Evolutionary conservation across 1,140 invertebrate species (phyloP), one percentile per base, ranked within the genome.

Genomic region (Rhagoletis pomonella): DNA sequence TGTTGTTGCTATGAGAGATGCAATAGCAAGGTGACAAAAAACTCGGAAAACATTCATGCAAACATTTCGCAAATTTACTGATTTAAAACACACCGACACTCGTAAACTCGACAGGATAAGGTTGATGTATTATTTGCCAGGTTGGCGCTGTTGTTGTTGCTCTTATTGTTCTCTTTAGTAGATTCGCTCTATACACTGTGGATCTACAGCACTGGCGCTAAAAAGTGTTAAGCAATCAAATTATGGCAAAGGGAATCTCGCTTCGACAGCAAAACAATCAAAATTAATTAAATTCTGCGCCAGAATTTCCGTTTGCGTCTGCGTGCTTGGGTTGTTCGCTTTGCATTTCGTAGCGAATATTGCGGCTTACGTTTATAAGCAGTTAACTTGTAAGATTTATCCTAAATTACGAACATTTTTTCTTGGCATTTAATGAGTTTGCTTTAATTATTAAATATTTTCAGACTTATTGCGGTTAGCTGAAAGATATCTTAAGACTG

Each of bases 181-280:
- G 65, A n/a, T 42, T 67, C 42, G 19, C 14, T 42, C 3, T 3
- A 4, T 3, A 42, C n/a, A 42, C n/a, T 39, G 29, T 67, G 29
- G 65, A 42, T 67, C 42, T 67, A 29, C 42, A 39, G 29, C n/a
- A 39, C 19, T 14, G 12, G 65, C n/a, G 65, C 65, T 19, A 67
- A 67, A 67, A 67, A 67, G n/a, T 29, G 65, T 67, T 67, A 42
- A 67, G 65, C 65, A 67, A 67, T 67, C 65, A 67, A 67, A 42
- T 67, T 67, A 67, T 67, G 65, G 65, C 29, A 42, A 67, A 39
- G 65, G 42, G 42, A 42, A 42, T 42, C 9, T 1, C 65, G 65
- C 19, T 39, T 67, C 65, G 42, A 67, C n/a, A 67, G 65, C 65
- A 39, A 67, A 67, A 67, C 65, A 67, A 67, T 67, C 65, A 67